Evolutionary conservation across 92 coral and sea anemone species (phyloP).

Genomic region (Umimayanthus chanpuru): DNA sequence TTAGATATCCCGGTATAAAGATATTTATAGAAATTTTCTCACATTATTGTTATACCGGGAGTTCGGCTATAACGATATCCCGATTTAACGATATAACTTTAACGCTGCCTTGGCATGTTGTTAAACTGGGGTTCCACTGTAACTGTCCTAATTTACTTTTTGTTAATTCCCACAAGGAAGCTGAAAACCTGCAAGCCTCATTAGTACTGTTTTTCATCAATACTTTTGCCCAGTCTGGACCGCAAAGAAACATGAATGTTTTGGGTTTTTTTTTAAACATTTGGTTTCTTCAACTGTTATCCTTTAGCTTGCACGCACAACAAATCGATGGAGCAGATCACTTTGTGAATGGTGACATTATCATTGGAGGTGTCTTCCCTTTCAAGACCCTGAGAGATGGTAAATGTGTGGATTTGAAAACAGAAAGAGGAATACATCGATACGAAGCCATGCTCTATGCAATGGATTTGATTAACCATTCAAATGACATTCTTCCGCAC

Average conservation of each 20-base stretch:
- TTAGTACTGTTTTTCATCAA: too few relatives aligned
- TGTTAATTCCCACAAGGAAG: too few relatives aligned
- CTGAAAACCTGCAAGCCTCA: too few relatives aligned
- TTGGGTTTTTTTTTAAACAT: background rate
- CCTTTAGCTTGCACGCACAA: background rate
- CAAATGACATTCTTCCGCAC: background rate
- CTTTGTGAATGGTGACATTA: conserved; percentile 8
- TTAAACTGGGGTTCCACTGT: too few relatives aligned
- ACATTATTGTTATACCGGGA: too few relatives aligned
- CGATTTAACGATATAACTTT: too few relatives aligned
- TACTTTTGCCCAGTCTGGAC: background rate
- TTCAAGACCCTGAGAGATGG: background rate
- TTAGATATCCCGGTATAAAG: too few relatives aligned
- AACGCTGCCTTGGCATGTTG: too few relatives aligned
- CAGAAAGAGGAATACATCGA: conserved; percentile 12
- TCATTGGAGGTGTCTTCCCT: conserved; percentile 6
- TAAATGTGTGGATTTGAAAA: background rate
- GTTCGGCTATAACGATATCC: too few relatives aligned
- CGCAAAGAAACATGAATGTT: background rate
- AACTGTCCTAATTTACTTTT: too few relatives aligned
- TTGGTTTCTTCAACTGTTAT: background rate
- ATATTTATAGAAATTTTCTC: too few relatives aligned
- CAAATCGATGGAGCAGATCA: background rate
- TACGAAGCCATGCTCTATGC: conserved; percentile 22
- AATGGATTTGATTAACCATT: conserved; percentile 18